These are phyloP conservation scores for Andrena trimmerana DNA, from an alignment of 2,888 invertebrate species.

Conservation along the genomic window DNA sequence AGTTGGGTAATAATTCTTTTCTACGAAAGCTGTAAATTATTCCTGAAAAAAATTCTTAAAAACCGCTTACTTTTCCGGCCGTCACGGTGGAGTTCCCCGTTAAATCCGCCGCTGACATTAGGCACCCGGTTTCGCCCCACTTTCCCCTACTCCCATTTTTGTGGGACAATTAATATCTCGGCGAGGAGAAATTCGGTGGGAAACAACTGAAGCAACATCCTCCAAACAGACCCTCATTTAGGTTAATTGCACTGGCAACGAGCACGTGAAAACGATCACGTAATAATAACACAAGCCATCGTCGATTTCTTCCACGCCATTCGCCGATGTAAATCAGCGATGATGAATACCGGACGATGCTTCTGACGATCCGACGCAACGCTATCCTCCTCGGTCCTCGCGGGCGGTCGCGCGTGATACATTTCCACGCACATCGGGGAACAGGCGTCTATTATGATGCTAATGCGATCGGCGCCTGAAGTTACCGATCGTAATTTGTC, in stretches of 20 bases:
- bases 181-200: no score
- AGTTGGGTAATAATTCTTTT: no score
- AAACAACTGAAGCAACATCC: not conserved
- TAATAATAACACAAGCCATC: constrained; percentile 19
- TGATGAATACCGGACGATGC: constrained; percentile 54
- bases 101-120: no score
- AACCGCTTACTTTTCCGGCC: no score
- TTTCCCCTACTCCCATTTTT: no score
- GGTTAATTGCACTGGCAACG: not conserved
- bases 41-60: no score
- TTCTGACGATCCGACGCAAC: constrained; percentile 34
- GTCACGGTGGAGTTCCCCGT: no score
- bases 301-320: constrained; percentile 33
- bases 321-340: constrained; percentile 44
- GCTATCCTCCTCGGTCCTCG: constrained; percentile 25
- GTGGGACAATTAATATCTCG: no score
- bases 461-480: not conserved
- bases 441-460: not conserved
- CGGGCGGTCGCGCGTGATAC: constrained; percentile 35
- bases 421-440: not conserved
- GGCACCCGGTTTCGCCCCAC: no score
- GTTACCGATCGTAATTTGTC: not conserved
- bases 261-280: constrained; percentile 22
- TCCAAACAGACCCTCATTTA: constrained; percentile 1
- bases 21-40: no score